Base-by-base conservation (phyloP, 2,888 invertebrate species). In the Ypsolopha scabrella region DNA sequence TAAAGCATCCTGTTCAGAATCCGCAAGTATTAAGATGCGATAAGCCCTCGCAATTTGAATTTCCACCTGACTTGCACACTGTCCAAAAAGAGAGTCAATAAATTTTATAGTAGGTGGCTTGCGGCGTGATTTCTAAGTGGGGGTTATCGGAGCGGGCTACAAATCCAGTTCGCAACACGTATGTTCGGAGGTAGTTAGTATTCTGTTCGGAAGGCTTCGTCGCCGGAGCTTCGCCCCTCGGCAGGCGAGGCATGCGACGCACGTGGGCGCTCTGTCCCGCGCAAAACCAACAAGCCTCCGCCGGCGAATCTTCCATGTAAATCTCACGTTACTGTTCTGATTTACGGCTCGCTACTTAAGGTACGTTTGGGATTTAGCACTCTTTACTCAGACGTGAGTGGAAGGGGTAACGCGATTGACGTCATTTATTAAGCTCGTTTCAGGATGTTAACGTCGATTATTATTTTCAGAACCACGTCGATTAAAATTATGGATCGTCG, bases 111-210 rank as follows among this genome's bases (percentile, higher is more conserved):
- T 72, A 75, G 73, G 36, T 10, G 41, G 50, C 67, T 72, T 69
- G 66, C 72, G 76, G 81, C 73, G 80, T 81, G 79, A 79, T 85
- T 82, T 80, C 82, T 75, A 75, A 85, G 83, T 83, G 82, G 79
- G 78, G 85, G 85, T 85, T 85, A 86, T 86, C 85, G 79, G 83
- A 76, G 76, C 75, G 79, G 76, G 77, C 77, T 80, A 75, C 80
- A 80, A 80, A 83, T 83, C 76, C 80, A 71, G 77, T 75, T 68
- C 76, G 80, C 68, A 70, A 80, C 78, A 75, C 69, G 73, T 72
- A 66, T 65, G 70, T 80, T 82, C 72, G 72, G 81, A 82, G 82
- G 83, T 85, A 82, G 82, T 82, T 85, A 72, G 75, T 68, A 65
- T 63, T 63, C 67, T 64, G 70, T 10, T 34, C 37, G 69, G 67